phyloP scores from a whole-genome alignment of 2,888 invertebrate genomes.

The Drosophila meridionalis region DNA sequence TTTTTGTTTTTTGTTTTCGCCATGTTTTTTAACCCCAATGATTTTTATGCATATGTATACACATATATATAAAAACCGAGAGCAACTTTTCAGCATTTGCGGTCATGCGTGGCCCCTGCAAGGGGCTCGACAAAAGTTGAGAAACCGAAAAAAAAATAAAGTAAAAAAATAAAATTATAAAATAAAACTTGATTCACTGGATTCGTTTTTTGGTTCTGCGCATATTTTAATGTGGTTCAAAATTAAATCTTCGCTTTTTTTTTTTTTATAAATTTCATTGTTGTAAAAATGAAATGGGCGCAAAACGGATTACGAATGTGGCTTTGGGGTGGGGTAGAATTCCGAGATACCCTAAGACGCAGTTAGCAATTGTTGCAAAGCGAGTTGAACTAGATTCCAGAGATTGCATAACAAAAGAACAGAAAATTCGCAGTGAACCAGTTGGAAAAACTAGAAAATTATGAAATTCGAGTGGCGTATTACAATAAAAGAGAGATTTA shows the following conservation, averaged over 20 bases:
- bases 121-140: constrained; percentile 32
- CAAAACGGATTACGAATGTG: constrained; percentile 35
- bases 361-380: constrained; percentile 27
- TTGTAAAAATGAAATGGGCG: constrained; percentile 37
- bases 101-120: constrained; percentile 64
- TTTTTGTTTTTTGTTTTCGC: constrained; percentile 24
- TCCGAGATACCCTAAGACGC: constrained; percentile 16
- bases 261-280: constrained; percentile 40
- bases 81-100: constrained; percentile 65
- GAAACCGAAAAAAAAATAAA: constrained; percentile 17
- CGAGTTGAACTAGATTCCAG: constrained; percentile 23
- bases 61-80: constrained; percentile 3
- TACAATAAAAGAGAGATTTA: neutral
- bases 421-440: neutral
- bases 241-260: constrained; percentile 54
- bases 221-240: constrained; percentile 41
- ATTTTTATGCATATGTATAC: constrained; percentile 32
- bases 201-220: constrained; percentile 40
- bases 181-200: constrained; percentile 60
- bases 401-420: constrained; percentile 7
- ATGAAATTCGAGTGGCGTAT: neutral
- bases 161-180: neutral
- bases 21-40: constrained; percentile 53
- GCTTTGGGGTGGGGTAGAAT: constrained; percentile 5
- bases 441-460: constrained; percentile 5